These are phyloP conservation scores for Aplodontia rufa DNA, from an alignment of 2,113 vertebrate genomes.

Conservation along the genomic window DNA sequence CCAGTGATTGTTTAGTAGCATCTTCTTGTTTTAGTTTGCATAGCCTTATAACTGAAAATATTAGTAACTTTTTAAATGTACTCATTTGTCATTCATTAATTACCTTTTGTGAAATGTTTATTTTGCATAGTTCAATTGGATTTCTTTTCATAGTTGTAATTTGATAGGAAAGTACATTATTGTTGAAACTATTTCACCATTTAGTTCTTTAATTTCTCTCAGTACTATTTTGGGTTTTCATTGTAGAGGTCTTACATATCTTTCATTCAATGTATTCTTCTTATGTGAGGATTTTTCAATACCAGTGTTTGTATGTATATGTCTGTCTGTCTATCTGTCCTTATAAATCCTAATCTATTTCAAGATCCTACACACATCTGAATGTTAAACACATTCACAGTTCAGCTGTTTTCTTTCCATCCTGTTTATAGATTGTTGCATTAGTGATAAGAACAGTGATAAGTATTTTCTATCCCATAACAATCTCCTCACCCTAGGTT, in stretches of 20 bases:
- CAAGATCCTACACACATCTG: not conserved
- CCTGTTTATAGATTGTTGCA: not conserved
- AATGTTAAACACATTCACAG: no score
- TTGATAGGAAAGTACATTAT: no score
- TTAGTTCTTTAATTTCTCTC: constrained; percentile 20
- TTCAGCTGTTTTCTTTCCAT: not conserved
- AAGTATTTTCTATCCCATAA: not conserved
- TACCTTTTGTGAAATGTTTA: not conserved
- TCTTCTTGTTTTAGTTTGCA: not conserved
- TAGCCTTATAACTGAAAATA: not conserved
- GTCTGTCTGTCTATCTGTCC: not conserved
- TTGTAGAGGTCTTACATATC: not conserved
- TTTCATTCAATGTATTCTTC: constrained; percentile 7
- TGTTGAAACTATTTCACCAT: not conserved
- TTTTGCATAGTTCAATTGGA: not conserved
- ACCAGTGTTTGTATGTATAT: not conserved
- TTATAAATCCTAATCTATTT: not conserved
- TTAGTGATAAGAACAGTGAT: not conserved
- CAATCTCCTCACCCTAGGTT: not conserved
- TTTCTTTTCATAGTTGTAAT: not conserved
- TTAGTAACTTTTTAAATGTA: not conserved
- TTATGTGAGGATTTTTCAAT: not conserved
- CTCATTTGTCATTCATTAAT: not conserved
- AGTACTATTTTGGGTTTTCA: not conserved
- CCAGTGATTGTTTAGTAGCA: not conserved